These are phyloP conservation scores for Rhynchomys soricoides DNA, from an alignment of 2,113 vertebrate genomes.

Conservation along the genomic window DNA sequence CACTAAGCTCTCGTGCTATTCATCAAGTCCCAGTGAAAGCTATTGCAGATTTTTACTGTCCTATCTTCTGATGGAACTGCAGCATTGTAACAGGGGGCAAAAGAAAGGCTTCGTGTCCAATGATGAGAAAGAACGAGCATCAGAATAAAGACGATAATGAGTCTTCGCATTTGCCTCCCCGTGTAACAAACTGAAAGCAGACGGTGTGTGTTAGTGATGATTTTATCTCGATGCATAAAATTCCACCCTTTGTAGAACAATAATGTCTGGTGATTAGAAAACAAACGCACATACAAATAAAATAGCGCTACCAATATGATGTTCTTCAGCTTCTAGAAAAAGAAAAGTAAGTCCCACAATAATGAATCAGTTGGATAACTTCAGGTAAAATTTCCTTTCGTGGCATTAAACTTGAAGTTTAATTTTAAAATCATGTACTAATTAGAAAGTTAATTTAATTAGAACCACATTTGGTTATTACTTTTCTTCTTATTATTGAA, in stretches of 20 bases:
- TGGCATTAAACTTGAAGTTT: neutral
- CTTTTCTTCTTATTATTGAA: slow-evolving; percentile 3
- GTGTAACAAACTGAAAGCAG: neutral
- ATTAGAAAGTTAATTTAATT: slow-evolving; percentile 39
- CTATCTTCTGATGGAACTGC: slow-evolving; percentile 71
- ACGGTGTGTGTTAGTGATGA: neutral
- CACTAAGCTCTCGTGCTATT: slow-evolving; percentile 84
- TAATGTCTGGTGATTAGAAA: slow-evolving; percentile 15
- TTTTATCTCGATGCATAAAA: slow-evolving; percentile 35
- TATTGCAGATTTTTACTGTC: slow-evolving; percentile 80
- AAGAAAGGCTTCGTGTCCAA: slow-evolving; percentile 8
- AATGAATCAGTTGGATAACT: neutral
- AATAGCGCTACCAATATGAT: neutral
- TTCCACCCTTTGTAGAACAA: neutral
- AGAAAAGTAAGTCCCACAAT: neutral
- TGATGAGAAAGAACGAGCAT: neutral
- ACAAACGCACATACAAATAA: neutral
- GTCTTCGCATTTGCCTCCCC: neutral
- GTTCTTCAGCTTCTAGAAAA: slow-evolving; percentile 34
- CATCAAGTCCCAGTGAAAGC: slow-evolving; percentile 84
- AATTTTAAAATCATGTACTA: slow-evolving; percentile 32
- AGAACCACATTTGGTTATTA: neutral
- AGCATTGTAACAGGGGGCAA: slow-evolving; percentile 67
- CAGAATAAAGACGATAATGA: slow-evolving; percentile 42
- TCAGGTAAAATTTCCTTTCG: neutral